A percentile compares a stretch with the other conserved stretches of the same genome.
These are phyloP conservation scores for Cochlearius cochlearius DNA, from an alignment of 2,113 vertebrate species.

Conservation along the genomic window DNA sequence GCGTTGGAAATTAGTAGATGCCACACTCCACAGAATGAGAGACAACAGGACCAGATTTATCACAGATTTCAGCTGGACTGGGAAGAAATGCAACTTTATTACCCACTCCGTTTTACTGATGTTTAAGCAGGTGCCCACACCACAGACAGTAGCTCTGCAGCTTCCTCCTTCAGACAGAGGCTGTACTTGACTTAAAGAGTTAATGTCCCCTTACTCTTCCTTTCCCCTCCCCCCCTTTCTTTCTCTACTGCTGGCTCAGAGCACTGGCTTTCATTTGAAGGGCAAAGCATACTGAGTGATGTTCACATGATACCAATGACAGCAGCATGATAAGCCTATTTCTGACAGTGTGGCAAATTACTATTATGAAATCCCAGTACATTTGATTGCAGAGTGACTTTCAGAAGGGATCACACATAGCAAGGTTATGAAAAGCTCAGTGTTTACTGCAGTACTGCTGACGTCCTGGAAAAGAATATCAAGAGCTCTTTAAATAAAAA, in stretches of 20 bases:
- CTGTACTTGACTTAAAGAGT: not conserved
- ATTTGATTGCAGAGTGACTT: slow-evolving; percentile 63
- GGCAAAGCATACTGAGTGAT: not conserved
- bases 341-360: slow-evolving; percentile 64
- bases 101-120: too few species aligned
- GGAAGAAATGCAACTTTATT: not conserved
- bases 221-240: not conserved
- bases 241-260: not conserved
- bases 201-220: not conserved
- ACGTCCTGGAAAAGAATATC: slow-evolving; percentile 19
- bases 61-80: not conserved
- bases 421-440: slow-evolving; percentile 31
- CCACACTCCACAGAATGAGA: not conserved
- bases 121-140: not conserved
- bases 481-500: slow-evolving; percentile 27
- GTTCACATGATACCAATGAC: slow-evolving; percentile 46
- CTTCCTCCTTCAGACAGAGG: not conserved
- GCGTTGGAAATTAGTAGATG: not conserved
- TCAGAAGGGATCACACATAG: slow-evolving; percentile 26
- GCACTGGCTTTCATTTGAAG: slow-evolving; percentile 33
- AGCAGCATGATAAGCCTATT: slow-evolving; percentile 52
- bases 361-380: slow-evolving; percentile 54
- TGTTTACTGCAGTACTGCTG: slow-evolving; percentile 22
- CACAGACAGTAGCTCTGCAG: not conserved
- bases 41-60: not conserved